A percentile compares a stretch with the other conserved stretches of the same genome.
These are phyloP conservation scores for Junco hyemalis DNA, from an alignment of 2,113 vertebrate species.

Conservation along the genomic window DNA sequence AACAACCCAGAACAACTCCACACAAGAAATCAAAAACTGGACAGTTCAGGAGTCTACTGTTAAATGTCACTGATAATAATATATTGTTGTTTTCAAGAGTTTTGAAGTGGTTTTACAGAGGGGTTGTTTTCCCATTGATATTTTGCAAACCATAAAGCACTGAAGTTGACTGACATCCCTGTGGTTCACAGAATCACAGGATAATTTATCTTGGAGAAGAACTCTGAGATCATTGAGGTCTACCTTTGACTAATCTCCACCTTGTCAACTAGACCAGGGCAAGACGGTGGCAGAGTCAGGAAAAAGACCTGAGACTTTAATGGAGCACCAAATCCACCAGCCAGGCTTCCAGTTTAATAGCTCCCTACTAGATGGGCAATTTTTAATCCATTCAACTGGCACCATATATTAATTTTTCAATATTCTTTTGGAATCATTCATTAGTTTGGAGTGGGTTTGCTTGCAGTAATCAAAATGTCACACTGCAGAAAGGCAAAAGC, in stretches of 20 bases:
- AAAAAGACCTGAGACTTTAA: neutral
- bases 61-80: neutral
- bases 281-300: neutral
- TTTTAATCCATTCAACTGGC: neutral
- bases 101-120: neutral
- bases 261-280: neutral
- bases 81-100: neutral
- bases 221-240: neutral
- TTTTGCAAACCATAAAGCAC: neutral
- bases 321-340: neutral
- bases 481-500: neutral
- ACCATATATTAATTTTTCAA: neutral
- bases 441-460: neutral
- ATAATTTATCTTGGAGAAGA: neutral
- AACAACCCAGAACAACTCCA: neutral
- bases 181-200: neutral
- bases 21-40: neutral
- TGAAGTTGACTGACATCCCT: neutral
- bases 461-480: neutral
- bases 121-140: neutral
- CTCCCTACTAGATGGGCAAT: neutral
- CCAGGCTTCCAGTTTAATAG: neutral
- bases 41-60: neutral
- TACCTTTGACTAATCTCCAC: neutral
- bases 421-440: neutral